Conservation (phyloP, 1,140 invertebrate genomes). For the Pseudomyrmex pallidus region DNA sequence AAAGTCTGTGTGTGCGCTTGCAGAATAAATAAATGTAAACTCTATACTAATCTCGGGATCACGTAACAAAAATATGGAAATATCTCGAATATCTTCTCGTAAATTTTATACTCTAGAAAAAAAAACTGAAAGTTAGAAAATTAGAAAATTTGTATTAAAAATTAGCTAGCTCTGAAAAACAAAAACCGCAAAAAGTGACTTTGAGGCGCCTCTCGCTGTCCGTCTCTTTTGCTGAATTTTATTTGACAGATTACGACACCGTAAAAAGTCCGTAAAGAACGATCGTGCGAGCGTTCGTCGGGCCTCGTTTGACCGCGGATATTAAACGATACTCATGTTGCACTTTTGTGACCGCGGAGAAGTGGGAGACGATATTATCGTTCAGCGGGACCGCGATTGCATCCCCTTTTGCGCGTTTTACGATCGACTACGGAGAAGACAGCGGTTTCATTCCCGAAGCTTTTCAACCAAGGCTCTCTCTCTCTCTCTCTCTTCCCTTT, state of each 20-base stretch:
- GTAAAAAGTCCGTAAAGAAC: constrained; percentile 6
- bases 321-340: constrained; percentile 37
- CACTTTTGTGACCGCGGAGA: constrained; percentile 12
- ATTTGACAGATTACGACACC: constrained; percentile 4
- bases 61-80: too few species aligned
- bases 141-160: background rate
- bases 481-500: background rate
- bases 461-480: constrained; percentile 36
- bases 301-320: constrained; percentile 2
- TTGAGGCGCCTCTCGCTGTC: too few species aligned
- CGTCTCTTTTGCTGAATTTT: background rate
- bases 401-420: constrained; percentile 28
- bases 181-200: too few species aligned
- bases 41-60: constrained; percentile 21
- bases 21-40: constrained; percentile 24
- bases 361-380: background rate
- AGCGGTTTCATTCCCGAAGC: constrained; percentile 20
- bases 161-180: background rate
- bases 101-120: too few species aligned
- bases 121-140: background rate
- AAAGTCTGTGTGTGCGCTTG: background rate
- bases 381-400: background rate
- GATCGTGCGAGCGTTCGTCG: constrained; percentile 10
- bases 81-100: too few species aligned
- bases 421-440: constrained; percentile 7